Conservation (phyloP, 2,113 vertebrate species). For the Pitta sordida region DNA sequence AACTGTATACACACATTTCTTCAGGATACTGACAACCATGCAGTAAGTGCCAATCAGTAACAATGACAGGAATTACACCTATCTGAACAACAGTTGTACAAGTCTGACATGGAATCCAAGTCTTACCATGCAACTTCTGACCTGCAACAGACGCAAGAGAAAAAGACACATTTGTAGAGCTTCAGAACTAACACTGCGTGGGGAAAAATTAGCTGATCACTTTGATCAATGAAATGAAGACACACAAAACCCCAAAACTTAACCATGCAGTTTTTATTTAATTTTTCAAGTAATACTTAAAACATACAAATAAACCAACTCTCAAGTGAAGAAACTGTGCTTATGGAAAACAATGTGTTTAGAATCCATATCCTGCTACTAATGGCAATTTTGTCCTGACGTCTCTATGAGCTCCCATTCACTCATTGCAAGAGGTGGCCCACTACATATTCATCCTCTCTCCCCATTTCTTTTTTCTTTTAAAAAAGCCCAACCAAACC, state of each 20-base stretch:
- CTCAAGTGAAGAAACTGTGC: background rate
- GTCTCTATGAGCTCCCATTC: background rate
- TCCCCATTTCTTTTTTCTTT: background rate
- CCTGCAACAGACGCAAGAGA: background rate
- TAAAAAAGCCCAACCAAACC: background rate
- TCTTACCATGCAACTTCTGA: background rate
- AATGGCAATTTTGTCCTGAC: background rate
- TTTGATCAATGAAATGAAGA: background rate
- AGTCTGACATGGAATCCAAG: background rate
- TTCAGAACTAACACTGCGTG: background rate
- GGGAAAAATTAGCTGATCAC: background rate
- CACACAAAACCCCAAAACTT: background rate
- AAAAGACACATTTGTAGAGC: background rate
- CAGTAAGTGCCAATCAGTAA: background rate
- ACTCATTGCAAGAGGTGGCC: background rate
- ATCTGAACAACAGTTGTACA: background rate
- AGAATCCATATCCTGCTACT: background rate
- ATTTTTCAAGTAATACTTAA: background rate
- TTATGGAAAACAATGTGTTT: background rate
- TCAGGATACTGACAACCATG: background rate
- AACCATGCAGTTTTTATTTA: background rate
- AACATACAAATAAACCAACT: background rate
- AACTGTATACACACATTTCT: background rate
- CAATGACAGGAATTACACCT: background rate
- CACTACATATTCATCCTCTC: background rate